Evolutionary conservation across 2,888 invertebrate genomes (phyloP).

Genomic region (Synergus japonicus): DNA sequence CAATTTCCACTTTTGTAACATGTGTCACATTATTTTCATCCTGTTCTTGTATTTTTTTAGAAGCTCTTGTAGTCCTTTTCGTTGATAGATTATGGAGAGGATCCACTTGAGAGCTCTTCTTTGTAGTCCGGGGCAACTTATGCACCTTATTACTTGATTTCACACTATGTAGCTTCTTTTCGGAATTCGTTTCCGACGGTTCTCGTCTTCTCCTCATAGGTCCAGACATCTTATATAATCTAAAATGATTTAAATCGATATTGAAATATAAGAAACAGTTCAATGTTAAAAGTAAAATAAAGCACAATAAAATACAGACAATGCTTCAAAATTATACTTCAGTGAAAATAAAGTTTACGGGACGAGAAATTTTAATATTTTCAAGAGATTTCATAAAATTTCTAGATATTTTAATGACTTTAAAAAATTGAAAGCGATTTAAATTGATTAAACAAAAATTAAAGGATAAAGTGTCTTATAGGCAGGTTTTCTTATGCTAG

Average conservation of each 20-base stretch:
- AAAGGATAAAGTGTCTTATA: too few species aligned
- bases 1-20: not conserved
- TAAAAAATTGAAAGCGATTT: too few species aligned
- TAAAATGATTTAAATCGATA: not conserved
- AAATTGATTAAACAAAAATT: too few species aligned
- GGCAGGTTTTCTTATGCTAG: too few species aligned
- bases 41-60: slow-evolving; percentile 11
- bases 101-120: not conserved
- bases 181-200: not conserved
- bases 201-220: not conserved
- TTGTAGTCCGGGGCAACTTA: not conserved
- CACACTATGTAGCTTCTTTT: not conserved
- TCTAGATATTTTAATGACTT: too few species aligned
- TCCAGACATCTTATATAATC: not conserved
- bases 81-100: not conserved
- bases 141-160: not conserved
- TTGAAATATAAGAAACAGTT: not conserved
- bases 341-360: too few species aligned
- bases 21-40: slow-evolving; percentile 1
- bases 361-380: too few species aligned
- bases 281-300: not conserved
- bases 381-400: too few species aligned
- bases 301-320: not conserved
- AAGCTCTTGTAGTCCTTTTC: not conserved
- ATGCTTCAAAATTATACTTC: too few species aligned